phyloP scores from a whole-genome alignment of 30 jellyfish, hydroid and myxozoan species.

The Phacellophora camtschatica region DNA sequence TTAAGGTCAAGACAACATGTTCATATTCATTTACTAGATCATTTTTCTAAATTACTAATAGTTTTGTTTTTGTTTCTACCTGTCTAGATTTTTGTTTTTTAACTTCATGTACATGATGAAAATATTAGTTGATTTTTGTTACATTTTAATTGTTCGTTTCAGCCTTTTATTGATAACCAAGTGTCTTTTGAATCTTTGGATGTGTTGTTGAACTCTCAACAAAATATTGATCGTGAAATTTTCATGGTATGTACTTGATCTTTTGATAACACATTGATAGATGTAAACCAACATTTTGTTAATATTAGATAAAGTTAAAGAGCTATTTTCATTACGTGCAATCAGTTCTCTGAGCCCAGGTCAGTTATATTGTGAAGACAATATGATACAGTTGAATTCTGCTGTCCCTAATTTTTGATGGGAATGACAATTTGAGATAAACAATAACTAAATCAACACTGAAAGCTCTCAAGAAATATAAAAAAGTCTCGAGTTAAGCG shows the following conservation, averaged over 20 bases:
- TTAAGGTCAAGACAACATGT: neutral
- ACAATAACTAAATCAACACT: too few species aligned
- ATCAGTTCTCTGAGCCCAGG: too few species aligned
- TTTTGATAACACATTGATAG: neutral
- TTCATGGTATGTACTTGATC: conserved; percentile 26
- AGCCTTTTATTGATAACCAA: conserved; percentile 21
- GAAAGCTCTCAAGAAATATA: too few species aligned
- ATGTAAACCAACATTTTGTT: neutral
- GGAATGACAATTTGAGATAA: too few species aligned
- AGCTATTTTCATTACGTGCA: neutral
- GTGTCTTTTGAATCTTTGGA: conserved; percentile 8
- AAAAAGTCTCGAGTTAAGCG: too few species aligned
- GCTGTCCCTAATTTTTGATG: too few species aligned
- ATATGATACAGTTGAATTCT: too few species aligned
- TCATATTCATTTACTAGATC: neutral
- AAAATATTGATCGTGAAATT: conserved; percentile 7
- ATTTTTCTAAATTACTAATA: neutral
- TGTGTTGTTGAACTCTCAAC: neutral
- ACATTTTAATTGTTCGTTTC: neutral
- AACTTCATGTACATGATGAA: too few species aligned
- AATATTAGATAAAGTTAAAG: neutral
- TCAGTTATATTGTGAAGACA: too few species aligned
- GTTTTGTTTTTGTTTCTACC: too few species aligned
- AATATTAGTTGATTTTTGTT: neutral
- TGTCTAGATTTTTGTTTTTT: too few species aligned